phyloP scores from a whole-genome alignment of 1,140 invertebrate species.

The Elymnias hypermnestra region DNA sequence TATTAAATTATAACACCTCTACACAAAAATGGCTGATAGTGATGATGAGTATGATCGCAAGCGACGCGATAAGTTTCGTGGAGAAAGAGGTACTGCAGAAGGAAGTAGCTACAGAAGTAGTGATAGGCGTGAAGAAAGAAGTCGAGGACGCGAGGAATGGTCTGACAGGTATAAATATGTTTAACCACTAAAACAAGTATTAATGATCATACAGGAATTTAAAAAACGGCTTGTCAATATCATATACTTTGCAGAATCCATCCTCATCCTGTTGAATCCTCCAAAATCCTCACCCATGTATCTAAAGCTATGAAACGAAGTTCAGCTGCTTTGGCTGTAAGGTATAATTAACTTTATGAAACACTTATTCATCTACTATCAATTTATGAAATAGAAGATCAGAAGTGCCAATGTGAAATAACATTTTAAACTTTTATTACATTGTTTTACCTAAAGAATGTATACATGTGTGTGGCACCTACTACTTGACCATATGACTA shows the following conservation, averaged over 20 bases:
- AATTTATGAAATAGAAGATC: not conserved
- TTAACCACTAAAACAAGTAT: no score
- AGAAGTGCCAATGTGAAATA: not conserved
- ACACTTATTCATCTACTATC: not conserved
- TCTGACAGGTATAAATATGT: slow-evolving; percentile 78
- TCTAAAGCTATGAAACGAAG: slow-evolving; percentile 48
- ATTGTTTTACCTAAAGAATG: no score
- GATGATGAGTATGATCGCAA: slow-evolving; percentile 95
- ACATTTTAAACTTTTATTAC: not conserved
- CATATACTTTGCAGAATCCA: slow-evolving; percentile 51
- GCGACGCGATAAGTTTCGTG: slow-evolving; percentile 91
- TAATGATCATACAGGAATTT: no score
- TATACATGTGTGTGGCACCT: no score
- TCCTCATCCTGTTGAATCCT: slow-evolving; percentile 41
- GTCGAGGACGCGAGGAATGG: slow-evolving; percentile 83
- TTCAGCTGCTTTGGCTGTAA: slow-evolving; percentile 37
- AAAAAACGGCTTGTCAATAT: no score
- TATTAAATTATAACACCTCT: no score
- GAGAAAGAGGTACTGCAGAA: slow-evolving; percentile 82
- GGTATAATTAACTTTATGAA: slow-evolving; percentile 32
- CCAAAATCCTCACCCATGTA: slow-evolving; percentile 40
- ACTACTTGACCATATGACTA: no score
- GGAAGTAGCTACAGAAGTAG: slow-evolving; percentile 86
- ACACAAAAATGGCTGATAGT: slow-evolving; percentile 93
- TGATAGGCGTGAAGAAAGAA: slow-evolving; percentile 82